Conservation (phyloP, 2,888 invertebrate genomes). For the Hoplodrina ambigua region DNA sequence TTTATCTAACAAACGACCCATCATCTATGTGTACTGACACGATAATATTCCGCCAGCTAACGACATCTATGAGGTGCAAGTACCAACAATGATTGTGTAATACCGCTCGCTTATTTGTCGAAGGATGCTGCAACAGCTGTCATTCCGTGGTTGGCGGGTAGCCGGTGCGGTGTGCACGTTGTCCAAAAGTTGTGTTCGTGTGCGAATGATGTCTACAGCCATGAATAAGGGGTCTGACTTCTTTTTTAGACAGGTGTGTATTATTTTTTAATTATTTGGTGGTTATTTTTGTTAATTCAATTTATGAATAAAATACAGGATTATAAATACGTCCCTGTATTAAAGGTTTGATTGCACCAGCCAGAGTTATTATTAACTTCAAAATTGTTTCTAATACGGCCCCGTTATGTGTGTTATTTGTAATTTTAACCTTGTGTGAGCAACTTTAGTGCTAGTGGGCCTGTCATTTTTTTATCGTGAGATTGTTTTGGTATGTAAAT, state of each 20-base stretch:
- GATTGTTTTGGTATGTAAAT: no score
- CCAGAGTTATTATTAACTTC: no score
- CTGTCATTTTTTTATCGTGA: no score
- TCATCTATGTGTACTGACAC: conserved; percentile 2
- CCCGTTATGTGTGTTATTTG: no score
- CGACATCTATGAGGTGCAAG: conserved; percentile 23
- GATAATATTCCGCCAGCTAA: conserved; percentile 15
- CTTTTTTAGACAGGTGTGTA: conserved; percentile 86
- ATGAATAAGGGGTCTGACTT: conserved; percentile 74
- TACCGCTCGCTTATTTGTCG: conserved; percentile 15
- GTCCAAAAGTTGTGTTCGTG: conserved; percentile 53
- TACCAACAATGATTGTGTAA: conserved; percentile 49
- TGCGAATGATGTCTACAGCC: conserved; percentile 70
- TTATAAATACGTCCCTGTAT: no score
- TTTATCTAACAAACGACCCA: conserved; percentile 4
- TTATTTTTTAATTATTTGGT: neutral
- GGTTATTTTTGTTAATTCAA: no score
- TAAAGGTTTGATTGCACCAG: no score
- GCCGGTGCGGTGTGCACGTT: conserved; percentile 59
- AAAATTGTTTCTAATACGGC: no score
- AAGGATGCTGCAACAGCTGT: conserved; percentile 77
- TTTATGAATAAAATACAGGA: neutral
- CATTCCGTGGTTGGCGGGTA: conserved; percentile 68
- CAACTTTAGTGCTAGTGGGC: no score
- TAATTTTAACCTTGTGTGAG: no score